phyloP scores from a whole-genome alignment of 2,888 invertebrate genomes.

The Autographa pulchrina region DNA sequence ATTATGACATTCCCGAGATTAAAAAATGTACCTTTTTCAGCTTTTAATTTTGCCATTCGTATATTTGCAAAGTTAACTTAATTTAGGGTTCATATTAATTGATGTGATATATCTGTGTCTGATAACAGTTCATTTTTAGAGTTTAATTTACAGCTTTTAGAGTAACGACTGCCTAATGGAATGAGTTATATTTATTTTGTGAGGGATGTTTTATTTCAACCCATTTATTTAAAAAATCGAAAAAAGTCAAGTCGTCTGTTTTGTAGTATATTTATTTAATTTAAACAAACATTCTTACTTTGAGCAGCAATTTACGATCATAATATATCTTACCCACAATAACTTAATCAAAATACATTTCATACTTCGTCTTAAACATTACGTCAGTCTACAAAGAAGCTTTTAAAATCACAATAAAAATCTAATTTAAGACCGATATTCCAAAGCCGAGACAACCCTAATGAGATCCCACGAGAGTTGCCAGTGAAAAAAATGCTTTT shows the following conservation, averaged over 20 bases:
- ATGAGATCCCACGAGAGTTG: conserved; percentile 78
- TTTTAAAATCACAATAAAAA: conserved; percentile 55
- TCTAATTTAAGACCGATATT: conserved; percentile 53
- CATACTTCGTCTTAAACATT: conserved; percentile 8
- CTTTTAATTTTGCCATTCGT: conserved; percentile 19
- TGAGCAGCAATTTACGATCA: background rate
- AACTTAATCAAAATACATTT: conserved; percentile 7
- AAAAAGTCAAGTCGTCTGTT: too few relatives aligned
- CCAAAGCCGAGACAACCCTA: conserved; percentile 63
- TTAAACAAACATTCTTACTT: too few relatives aligned
- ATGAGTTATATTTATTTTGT: background rate
- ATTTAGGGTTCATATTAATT: background rate
- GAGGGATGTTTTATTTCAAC: background rate
- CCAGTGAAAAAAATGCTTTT: conserved; percentile 73
- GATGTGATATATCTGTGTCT: background rate
- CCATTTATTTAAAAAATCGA: background rate
- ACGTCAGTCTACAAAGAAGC: conserved; percentile 24
- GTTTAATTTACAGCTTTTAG: background rate
- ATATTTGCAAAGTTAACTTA: background rate
- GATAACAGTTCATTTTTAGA: background rate
- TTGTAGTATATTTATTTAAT: too few relatives aligned
- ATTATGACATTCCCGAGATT: conserved; percentile 44
- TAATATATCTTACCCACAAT: too few relatives aligned
- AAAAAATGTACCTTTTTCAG: conserved; percentile 23
- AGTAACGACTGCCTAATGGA: background rate